These are phyloP conservation scores for Pyrocephalus nanus DNA, from an alignment of 2,797 vertebrate genomes.

Conservation along the genomic window DNA sequence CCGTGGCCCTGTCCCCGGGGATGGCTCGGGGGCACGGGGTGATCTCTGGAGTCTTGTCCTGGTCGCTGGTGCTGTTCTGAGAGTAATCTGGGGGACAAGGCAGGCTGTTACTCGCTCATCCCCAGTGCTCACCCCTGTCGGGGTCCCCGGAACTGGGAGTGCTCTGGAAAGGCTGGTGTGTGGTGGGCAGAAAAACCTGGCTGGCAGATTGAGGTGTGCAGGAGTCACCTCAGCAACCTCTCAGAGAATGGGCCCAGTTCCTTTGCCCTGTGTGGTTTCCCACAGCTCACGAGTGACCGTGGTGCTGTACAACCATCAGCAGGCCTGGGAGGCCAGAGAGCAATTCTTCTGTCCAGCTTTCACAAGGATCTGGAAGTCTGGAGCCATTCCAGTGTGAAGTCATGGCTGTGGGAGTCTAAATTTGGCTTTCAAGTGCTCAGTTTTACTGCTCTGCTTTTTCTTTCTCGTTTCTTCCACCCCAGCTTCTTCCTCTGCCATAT, in stretches of 20 bases:
- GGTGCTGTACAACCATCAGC: not conserved
- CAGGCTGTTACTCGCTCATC: fast-evolving
- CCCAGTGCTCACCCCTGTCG: not conserved
- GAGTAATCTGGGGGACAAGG: slow-evolving; percentile 46
- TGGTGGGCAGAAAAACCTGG: not conserved
- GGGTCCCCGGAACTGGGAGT: not conserved
- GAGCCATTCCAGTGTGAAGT: not conserved
- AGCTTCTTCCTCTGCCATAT: not conserved
- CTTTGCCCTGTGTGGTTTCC: not conserved
- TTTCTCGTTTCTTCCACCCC: not conserved
- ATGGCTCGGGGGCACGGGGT: slow-evolving; percentile 38
- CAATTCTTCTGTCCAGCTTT: not conserved
- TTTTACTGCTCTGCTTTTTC: not conserved
- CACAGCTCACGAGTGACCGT: not conserved
- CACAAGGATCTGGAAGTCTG: not conserved
- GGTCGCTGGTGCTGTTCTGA: not conserved
- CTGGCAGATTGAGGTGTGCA: not conserved
- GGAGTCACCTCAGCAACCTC: not conserved
- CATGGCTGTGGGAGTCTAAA: not conserved
- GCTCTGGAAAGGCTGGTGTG: not conserved
- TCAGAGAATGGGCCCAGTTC: fast-evolving
- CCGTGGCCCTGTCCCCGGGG: not conserved
- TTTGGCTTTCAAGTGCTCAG: not conserved
- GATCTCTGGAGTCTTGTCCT: fast-evolving
- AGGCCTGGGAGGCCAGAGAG: not conserved